Conservation (phyloP, 2,888 invertebrate genomes). For the Hirtodrosophila confusa region DNA sequence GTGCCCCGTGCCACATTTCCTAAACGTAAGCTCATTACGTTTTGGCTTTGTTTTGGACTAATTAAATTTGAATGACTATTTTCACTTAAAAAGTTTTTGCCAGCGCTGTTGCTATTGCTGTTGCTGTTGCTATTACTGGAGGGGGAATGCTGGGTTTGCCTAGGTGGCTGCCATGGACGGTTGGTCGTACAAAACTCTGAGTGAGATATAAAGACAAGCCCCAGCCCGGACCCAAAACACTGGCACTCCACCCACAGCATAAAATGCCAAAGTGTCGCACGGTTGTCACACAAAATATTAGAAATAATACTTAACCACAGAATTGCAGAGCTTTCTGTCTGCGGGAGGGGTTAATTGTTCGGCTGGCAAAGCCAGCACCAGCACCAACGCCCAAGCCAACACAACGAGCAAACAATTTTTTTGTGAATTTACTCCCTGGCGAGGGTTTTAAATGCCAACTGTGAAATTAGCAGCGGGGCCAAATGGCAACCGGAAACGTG, state of each 20-base stretch:
- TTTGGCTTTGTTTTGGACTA: constrained; percentile 80
- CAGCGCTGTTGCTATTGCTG: constrained; percentile 43
- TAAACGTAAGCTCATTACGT: constrained; percentile 79
- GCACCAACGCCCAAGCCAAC: constrained; percentile 8
- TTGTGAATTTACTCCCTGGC: constrained; percentile 14
- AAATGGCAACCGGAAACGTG: constrained; percentile 80
- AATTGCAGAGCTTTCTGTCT: constrained; percentile 71
- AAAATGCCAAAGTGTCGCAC: constrained; percentile 79
- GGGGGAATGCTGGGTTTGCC: not conserved
- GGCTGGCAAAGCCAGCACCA: constrained; percentile 12
- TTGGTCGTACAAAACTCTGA: constrained; percentile 60
- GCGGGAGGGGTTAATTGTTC: constrained; percentile 62
- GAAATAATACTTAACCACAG: constrained; percentile 80
- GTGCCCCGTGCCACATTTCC: constrained; percentile 21
- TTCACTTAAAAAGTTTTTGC: constrained; percentile 80
- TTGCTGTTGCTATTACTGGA: constrained; percentile 21
- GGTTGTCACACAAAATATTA: constrained; percentile 80
- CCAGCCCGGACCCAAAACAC: constrained; percentile 16
- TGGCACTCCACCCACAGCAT: constrained; percentile 18
- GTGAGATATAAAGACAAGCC: constrained; percentile 74
- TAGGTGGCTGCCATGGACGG: constrained; percentile 22
- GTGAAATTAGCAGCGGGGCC: constrained; percentile 67
- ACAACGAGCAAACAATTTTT: constrained; percentile 22
- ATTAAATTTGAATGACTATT: constrained; percentile 81
- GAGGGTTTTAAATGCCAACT: constrained; percentile 58